Percentiles rank a stretch among this genome's conserved stretches.
These are phyloP conservation scores for Danaus melanippus DNA, from an alignment of 1,140 invertebrate species.

Conservation along the genomic window DNA sequence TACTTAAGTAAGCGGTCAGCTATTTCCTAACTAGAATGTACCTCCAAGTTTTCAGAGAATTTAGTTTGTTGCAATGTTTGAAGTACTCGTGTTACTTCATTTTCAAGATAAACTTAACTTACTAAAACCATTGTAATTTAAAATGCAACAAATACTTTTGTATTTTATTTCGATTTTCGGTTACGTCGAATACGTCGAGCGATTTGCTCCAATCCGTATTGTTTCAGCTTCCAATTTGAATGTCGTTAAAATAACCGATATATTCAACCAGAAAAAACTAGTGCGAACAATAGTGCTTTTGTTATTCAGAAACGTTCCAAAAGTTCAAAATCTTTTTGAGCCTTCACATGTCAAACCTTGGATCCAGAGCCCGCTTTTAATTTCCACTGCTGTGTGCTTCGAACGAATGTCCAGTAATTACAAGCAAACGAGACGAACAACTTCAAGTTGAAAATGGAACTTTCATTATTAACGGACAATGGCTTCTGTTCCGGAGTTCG, in stretches of 20 bases:
- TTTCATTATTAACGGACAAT: slow-evolving; percentile 31
- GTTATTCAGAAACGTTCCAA: slow-evolving; percentile 12
- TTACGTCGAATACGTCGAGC: too few relatives aligned
- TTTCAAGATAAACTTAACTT: too few relatives aligned
- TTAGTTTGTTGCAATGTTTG: slow-evolving; percentile 1
- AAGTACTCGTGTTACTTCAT: slow-evolving; percentile 1
- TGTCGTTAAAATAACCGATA: too few relatives aligned
- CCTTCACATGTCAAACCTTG: slow-evolving; percentile 5
- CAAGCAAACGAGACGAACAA: slow-evolving; percentile 20
- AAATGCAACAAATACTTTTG: too few relatives aligned
- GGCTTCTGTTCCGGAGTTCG: slow-evolving; percentile 19
- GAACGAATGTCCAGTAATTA: slow-evolving; percentile 19
- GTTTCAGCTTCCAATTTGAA: too few relatives aligned
- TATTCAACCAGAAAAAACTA: not conserved
- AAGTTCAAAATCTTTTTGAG: slow-evolving; percentile 10
- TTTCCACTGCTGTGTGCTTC: slow-evolving; percentile 10
- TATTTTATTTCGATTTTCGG: too few relatives aligned
- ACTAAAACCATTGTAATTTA: too few relatives aligned
- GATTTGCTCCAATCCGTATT: too few relatives aligned
- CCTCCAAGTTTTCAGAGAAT: slow-evolving; percentile 7
- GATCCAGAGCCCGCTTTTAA: slow-evolving; percentile 7
- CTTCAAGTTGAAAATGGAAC: slow-evolving; percentile 21
- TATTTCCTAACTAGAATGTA: slow-evolving; percentile 15
- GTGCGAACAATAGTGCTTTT: slow-evolving; percentile 13
- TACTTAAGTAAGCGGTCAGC: slow-evolving; percentile 24